Base-by-base conservation (phyloP, 2,888 invertebrate species). In the Caenorhabditis imperialis region DNA sequence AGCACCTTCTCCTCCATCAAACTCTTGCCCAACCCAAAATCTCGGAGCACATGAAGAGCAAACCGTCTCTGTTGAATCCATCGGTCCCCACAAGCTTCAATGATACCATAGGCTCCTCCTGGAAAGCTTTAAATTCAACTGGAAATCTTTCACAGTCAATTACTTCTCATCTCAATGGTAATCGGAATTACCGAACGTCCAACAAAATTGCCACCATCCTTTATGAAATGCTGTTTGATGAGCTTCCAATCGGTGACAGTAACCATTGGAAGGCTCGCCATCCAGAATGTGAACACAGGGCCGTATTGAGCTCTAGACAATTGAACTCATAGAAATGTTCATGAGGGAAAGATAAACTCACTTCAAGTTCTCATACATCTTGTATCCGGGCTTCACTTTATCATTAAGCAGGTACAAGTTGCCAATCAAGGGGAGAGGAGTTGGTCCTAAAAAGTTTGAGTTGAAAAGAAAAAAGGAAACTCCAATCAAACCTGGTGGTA, bases 11-110 rank as follows among this genome's bases (percentile, higher is more conserved):
- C 73, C 48, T 79, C 72, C 79, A 79, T 79, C 48, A 75, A 53
- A 51, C 70, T 77, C 58, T 77, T 75, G 14, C 79, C 79, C 58
- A 79, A 48, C n/a, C 79, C 79, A 35, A 79, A 73, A 42, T 79
- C 75, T 42, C 79, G 48, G 3, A 79, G 47, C 12, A 77, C 61
- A 33, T 79, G 79, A 1, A 79, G 35, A 16, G 77, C 61, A 33
- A 77, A 79, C 37, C 75, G 30, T 50, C 76, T 33, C 18, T 76
- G 76, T 22, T 69, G 55, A 16, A 40, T 5, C 76, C 76, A 76
- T 20, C 65, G 50, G 30, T 76, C 76, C 3, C 72, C 76, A 18
- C 23, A 18, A 4, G 72, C 37, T 45, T 72, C 69, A 23, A 76
- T 69, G 12, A 76, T 54, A 12, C 76, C 76, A 16, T 58, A 73